Conservation (phyloP, 2,797 vertebrate genomes). For the Limnodromus scolopaceus region DNA sequence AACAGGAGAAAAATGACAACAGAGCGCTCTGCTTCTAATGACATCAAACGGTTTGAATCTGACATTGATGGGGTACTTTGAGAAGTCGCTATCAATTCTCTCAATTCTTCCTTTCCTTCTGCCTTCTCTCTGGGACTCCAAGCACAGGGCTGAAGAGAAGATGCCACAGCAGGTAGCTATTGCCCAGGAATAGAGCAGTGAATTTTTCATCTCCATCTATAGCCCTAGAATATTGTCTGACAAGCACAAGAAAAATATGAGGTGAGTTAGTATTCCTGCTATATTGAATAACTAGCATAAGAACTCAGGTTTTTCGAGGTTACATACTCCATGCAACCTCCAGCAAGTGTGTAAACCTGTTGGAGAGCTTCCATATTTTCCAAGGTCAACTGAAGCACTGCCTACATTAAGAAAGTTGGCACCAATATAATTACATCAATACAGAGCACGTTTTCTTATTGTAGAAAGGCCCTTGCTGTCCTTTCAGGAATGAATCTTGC, state of each 20-base stretch:
- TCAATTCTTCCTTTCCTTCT: neutral
- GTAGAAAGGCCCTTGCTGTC: neutral
- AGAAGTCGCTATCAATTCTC: neutral
- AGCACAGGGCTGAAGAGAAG: neutral
- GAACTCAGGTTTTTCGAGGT: neutral
- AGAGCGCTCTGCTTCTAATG: neutral
- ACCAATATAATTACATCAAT: neutral
- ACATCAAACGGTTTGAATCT: neutral
- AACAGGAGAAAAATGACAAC: conserved; percentile 16
- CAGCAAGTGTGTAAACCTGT: neutral
- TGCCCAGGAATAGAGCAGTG: neutral
- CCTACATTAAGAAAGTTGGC: neutral
- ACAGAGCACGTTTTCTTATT: neutral
- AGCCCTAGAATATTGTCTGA: neutral
- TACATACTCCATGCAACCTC: neutral
- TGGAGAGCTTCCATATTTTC: neutral
- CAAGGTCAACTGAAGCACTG: neutral
- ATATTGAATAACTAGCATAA: neutral
- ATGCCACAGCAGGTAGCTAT: neutral
- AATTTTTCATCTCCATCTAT: neutral
- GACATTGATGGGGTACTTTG: neutral
- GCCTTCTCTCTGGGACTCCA: neutral
- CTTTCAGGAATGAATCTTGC: conserved; percentile 1
- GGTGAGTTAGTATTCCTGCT: neutral
- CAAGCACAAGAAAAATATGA: neutral